Base-by-base conservation (phyloP, 2,113 vertebrate species). In the Ariopsis seemanni region DNA sequence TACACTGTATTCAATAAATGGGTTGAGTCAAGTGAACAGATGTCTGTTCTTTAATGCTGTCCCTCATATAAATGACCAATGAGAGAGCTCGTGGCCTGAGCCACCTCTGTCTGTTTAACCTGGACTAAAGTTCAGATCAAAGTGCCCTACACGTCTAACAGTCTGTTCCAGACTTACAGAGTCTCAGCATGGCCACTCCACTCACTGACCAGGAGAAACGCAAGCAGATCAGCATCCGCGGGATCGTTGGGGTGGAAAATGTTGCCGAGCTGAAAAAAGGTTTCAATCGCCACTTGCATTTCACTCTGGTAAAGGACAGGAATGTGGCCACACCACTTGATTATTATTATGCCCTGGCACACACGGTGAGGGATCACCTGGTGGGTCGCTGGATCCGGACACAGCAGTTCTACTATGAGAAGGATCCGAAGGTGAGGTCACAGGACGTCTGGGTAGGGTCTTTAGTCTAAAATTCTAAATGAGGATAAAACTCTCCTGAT, bases 361-460 rank as follows among this genome's bases (percentile, higher is more conserved):
- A 98, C 94, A 97, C 97, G 0, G 97, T 99, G 84, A 95, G 97
- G 3, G 97, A 99, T 89, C 97, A 98, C 93, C 95, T 99, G 93
- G 97, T 98, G 92, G 97, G 97, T 0, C 93, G 97, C 55, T 99
- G 97, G 97, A 97, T 99, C 95, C 93, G 97, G 34, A 99, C 97
- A 0, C 97, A 98, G 93, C 97, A 99, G 95, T 94, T 97, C 87
- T 99, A 98, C 94, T 98, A 98, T 82, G 97, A 98, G 79, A 93
- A 93, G 80, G 95, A 97, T 92, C 97, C 97, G 53, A 99, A 99
- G 97, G 98, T 99, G 48, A 89, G 84, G 2, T 52, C 27, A 17
- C 7, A 25, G 18, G 12, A 78, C 7, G 53, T 7, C 14, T 12
- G 27, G 0, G 7, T 12, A 60, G 8, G 27, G 52, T 20, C 58